phyloP scores from a whole-genome alignment of 2,113 vertebrate genomes.

The Poeciliopsis prolifica region DNA sequence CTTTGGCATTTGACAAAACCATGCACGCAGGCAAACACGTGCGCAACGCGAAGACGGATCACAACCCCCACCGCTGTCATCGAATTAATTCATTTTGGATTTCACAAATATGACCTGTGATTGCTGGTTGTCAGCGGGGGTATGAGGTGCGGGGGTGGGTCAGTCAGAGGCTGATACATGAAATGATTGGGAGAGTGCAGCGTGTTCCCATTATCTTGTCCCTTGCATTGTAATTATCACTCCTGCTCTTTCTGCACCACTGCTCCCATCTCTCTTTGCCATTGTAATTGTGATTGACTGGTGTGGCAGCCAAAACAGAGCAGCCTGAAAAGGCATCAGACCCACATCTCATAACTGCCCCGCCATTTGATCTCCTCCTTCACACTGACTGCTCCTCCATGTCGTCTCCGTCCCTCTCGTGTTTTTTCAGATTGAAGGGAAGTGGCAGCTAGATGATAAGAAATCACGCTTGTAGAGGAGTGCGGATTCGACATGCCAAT shows the following conservation, averaged over 20 bases:
- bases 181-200: conserved; percentile 83
- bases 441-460: conserved; percentile 57
- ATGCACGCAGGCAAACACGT: conserved; percentile 38
- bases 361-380: conserved; percentile 81
- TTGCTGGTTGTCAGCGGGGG: conserved; percentile 76
- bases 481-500: conserved; percentile 44
- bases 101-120: conserved; percentile 82
- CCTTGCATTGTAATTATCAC: conserved; percentile 86
- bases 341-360: conserved; percentile 85
- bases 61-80: conserved; percentile 53
- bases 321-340: conserved; percentile 83
- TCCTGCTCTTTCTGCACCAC: conserved; percentile 86
- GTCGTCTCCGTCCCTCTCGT: conserved; percentile 49
- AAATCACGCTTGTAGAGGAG: conserved; percentile 58
- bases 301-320: conserved; percentile 85
- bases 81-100: conserved; percentile 79
- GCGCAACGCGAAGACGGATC: conserved; percentile 31
- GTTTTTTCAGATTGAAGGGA: conserved; percentile 47
- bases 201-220: conserved; percentile 90
- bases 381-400: conserved; percentile 71
- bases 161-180: conserved; percentile 80
- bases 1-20: conserved; percentile 67
- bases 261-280: conserved; percentile 84
- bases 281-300: conserved; percentile 90
- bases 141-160: conserved; percentile 49